phyloP scores from a whole-genome alignment of 2,113 vertebrate species.

The Phaethon lepturus region DNA sequence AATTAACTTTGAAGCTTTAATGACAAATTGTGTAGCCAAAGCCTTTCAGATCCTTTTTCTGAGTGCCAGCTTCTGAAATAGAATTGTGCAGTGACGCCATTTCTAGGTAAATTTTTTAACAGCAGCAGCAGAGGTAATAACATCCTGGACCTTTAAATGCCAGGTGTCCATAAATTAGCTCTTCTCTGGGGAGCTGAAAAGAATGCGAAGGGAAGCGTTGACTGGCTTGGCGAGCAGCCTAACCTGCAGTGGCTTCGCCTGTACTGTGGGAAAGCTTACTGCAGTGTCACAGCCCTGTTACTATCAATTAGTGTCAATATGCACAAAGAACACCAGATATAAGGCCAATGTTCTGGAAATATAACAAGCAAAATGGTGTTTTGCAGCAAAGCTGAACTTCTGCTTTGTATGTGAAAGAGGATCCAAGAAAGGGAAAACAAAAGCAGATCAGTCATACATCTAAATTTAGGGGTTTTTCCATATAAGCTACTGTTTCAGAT shows the following conservation, averaged over 20 bases:
- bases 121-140: not conserved
- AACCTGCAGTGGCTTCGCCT: conserved; percentile 53
- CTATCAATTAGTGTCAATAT: conserved; percentile 64
- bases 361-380: conserved; percentile 27
- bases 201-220: conserved; percentile 60
- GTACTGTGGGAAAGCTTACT: conserved; percentile 65
- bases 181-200: conserved; percentile 52
- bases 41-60: not conserved
- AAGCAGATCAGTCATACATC: conserved; percentile 13
- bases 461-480: conserved; percentile 36
- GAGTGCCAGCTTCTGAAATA: not conserved
- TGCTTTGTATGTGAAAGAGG: conserved; percentile 31
- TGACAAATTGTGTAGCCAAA: not conserved
- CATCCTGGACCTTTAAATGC: conserved; percentile 21
- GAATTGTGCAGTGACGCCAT: not conserved
- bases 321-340: conserved; percentile 49
- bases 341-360: conserved; percentile 41
- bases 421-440: conserved; percentile 22
- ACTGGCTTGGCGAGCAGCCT: conserved; percentile 59
- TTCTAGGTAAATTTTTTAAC: conserved; percentile 26
- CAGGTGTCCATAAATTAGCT: conserved; percentile 46
- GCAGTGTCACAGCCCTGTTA: conserved; percentile 67
- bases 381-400: conserved; percentile 24
- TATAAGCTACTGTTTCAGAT: conserved; percentile 48
- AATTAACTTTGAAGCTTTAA: conserved; percentile 23